phyloP scores from a whole-genome alignment of 2,888 invertebrate genomes.

The Cerastis leucographa region DNA sequence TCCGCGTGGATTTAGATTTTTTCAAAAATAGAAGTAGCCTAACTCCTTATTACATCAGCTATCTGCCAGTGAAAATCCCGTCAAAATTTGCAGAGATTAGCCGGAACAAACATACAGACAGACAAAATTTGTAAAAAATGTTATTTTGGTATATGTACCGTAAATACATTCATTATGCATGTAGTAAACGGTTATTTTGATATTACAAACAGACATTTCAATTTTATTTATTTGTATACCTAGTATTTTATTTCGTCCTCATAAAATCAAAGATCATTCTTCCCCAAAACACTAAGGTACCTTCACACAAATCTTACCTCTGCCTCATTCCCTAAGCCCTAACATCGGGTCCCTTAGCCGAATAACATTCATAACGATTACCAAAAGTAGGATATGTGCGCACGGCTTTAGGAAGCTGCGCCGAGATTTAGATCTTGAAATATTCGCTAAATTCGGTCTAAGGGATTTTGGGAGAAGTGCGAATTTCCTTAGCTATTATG shows the following conservation, averaged over 20 bases:
- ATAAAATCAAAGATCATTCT: background rate
- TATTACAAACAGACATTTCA: too few species aligned
- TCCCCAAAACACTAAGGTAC: constrained; percentile 8
- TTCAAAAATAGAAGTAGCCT: too few species aligned
- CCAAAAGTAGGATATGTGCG: constrained; percentile 64
- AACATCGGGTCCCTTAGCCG: constrained; percentile 57
- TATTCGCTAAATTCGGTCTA: constrained; percentile 63
- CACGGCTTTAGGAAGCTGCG: constrained; percentile 54
- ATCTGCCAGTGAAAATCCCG: too few species aligned
- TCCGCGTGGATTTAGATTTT: too few species aligned
- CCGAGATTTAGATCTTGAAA: constrained; percentile 68
- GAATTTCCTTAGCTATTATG: constrained; percentile 57
- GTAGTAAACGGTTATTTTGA: too few species aligned
- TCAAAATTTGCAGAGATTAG: too few species aligned
- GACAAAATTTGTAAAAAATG: too few species aligned
- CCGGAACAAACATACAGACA: too few species aligned
- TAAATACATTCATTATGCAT: too few species aligned
- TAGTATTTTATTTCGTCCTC: background rate
- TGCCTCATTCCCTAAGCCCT: constrained; percentile 54
- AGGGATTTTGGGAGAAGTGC: constrained; percentile 49
- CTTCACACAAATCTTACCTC: constrained; percentile 51
- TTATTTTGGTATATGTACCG: too few species aligned
- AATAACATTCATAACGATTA: constrained; percentile 68
- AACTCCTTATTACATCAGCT: too few species aligned
- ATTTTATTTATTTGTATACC: too few species aligned